These are phyloP conservation scores for Sinopyrophorus schimmeli DNA, from an alignment of 2,888 invertebrate genomes.

Conservation along the genomic window DNA sequence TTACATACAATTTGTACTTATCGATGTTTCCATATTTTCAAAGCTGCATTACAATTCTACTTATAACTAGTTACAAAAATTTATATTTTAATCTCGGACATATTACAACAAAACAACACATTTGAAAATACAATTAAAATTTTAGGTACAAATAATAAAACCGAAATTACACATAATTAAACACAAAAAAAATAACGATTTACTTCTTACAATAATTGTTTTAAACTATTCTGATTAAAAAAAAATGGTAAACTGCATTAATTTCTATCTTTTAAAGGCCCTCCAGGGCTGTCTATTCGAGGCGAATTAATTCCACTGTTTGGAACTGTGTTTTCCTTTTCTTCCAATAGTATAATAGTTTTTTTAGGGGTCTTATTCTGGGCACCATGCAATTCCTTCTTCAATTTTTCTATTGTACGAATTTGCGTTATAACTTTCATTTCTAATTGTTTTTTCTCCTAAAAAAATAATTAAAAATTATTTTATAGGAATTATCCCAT, in stretches of 20 bases:
- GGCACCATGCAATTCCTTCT: conserved; percentile 44
- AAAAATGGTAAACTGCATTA: conserved; percentile 29
- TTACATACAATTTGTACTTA: no score
- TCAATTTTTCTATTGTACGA: conserved; percentile 54
- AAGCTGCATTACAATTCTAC: no score
- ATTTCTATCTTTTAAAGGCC: conserved; percentile 57
- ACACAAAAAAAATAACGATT: no score
- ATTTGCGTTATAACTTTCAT: conserved; percentile 45
- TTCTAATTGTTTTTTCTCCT: conserved; percentile 47
- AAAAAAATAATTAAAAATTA: conserved; percentile 26
- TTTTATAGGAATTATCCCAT: neutral
- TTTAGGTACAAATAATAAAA: neutral
- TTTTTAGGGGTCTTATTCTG: conserved; percentile 48
- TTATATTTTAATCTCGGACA: neutral
- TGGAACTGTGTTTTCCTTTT: conserved; percentile 56
- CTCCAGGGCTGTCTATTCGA: conserved; percentile 51
- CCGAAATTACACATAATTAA: no score
- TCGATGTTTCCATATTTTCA: no score
- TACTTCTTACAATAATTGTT: no score
- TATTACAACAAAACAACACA: neutral
- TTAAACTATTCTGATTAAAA: no score
- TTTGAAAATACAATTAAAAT: neutral
- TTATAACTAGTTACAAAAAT: neutral
- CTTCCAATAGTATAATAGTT: conserved; percentile 46
- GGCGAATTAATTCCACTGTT: conserved; percentile 48